phyloP scores from a whole-genome alignment of 2,888 invertebrate species.

The Melipona bicolor region DNA sequence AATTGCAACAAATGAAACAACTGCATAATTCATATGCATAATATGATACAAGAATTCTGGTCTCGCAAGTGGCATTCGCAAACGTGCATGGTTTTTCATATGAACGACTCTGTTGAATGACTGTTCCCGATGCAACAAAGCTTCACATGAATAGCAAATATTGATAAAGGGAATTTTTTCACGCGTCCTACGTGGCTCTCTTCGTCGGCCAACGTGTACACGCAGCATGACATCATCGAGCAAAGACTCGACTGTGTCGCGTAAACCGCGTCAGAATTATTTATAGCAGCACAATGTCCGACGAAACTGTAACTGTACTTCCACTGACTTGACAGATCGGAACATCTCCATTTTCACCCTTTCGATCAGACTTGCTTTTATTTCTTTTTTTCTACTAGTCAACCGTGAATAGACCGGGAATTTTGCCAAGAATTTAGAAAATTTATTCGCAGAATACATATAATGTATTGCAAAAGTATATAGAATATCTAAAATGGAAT shows the following conservation, averaged over 20 bases:
- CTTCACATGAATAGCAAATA: conserved; percentile 46
- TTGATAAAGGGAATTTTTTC: conserved; percentile 40
- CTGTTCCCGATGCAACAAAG: not conserved
- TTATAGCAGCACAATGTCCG: conserved; percentile 29
- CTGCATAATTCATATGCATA: not conserved
- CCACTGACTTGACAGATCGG: not conserved
- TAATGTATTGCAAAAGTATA: too few relatives aligned
- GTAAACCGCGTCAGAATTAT: conserved; percentile 47
- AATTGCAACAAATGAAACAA: not conserved
- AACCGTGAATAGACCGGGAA: too few relatives aligned
- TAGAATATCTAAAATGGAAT: too few relatives aligned
- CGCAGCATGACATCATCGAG: conserved; percentile 47
- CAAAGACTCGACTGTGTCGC: not conserved
- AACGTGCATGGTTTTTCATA: not conserved
- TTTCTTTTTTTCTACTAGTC: too few relatives aligned
- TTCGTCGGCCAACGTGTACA: conserved; percentile 19
- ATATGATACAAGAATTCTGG: not conserved
- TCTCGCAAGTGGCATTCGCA: not conserved
- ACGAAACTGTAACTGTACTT: conserved; percentile 39
- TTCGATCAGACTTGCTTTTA: not conserved
- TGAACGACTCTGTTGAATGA: not conserved
- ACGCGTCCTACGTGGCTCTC: conserved; percentile 3
- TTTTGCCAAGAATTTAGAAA: too few relatives aligned
- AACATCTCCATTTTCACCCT: not conserved
- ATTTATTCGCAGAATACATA: too few relatives aligned